Base-by-base conservation (phyloP, 2,888 invertebrate genomes). In the Coremacera marginata region DNA sequence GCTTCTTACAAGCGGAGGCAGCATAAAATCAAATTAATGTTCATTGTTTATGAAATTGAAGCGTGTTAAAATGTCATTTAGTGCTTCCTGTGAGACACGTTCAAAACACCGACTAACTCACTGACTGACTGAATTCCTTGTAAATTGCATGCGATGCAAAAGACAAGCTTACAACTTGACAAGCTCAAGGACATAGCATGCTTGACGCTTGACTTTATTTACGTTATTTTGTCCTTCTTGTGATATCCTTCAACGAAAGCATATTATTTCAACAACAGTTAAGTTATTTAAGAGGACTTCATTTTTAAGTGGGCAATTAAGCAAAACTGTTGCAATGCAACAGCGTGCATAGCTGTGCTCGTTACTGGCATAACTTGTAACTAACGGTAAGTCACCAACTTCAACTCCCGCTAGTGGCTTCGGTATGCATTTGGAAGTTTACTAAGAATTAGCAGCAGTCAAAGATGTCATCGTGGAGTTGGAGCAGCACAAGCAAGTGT, bases 221-320 rank as follows among this genome's bases (percentile, higher is more conserved):
- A 31, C 31, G 31, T 31, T 60, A 57, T 19, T 57, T 57, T 57
- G 19, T 65, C 34, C 3, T 65, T 65, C 37, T 34, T 19, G 34
- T 65, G 70, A n/a, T 52, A 34, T 27, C 19, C 57, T 70, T 16
- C 22, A n/a, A 25, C 57, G 22, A 25, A 2, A 11, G 25, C 8
- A 44, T 37, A 7, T 22, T 16, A 60, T 44, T 22, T 16, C 31
- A 16, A 27, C 60, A 57, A 49, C 22, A 60, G 71, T 37, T 72
- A 27, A 60, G 60, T 72, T 72, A 60, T 60, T 72, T 60, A 71
- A 71, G 71, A 51, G 70, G 22, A 77, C 76, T 78, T 80, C 80
- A 77, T 75, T 81, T 82, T 80, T 78, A 82, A 82, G 81, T 82
- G 82, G 80, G 80, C 82, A 82, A 82, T 82, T 82, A 81, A 81